These are phyloP conservation scores for Triops cancriformis DNA, from an alignment of 1,140 invertebrate genomes.

Conservation along the genomic window DNA sequence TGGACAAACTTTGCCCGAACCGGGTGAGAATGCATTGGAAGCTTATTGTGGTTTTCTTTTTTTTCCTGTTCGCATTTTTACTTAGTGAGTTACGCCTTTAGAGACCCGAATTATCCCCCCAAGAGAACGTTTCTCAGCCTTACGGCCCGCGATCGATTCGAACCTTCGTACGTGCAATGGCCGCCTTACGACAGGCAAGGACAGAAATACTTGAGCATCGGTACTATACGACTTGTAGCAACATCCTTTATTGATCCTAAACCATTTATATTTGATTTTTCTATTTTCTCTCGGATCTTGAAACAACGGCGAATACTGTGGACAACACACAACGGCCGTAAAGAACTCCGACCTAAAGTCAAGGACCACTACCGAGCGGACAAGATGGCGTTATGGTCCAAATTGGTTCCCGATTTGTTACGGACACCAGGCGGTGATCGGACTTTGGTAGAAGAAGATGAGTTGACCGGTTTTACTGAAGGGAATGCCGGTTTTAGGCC, in stretches of 20 bases:
- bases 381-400: conserved; percentile 48
- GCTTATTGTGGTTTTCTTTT: conserved; percentile 26
- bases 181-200: conserved; percentile 60
- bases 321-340: conserved; percentile 25
- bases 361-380: conserved; percentile 47
- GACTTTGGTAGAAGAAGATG: conserved; percentile 14
- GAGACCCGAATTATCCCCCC: conserved; percentile 62
- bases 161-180: conserved; percentile 53
- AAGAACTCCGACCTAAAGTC: conserved; percentile 35
- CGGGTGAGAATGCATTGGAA: conserved; percentile 45
- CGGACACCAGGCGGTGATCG: background rate
- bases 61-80: conserved; percentile 17
- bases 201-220: conserved; percentile 64
- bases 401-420: conserved; percentile 46
- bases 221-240: conserved; percentile 43
- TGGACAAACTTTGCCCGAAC: conserved; percentile 83
- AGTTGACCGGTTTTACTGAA: background rate
- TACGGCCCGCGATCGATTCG: conserved; percentile 54
- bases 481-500: conserved; percentile 8
- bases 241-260: conserved; percentile 28
- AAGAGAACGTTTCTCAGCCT: conserved; percentile 48
- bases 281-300: conserved; percentile 18
- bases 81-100: conserved; percentile 38
- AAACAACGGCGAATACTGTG: conserved; percentile 1
- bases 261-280: background rate